Percentiles rank a stretch among this genome's conserved stretches.
Conservation (phyloP, 2,888 invertebrate genomes). For the Phaonia tiefii region DNA sequence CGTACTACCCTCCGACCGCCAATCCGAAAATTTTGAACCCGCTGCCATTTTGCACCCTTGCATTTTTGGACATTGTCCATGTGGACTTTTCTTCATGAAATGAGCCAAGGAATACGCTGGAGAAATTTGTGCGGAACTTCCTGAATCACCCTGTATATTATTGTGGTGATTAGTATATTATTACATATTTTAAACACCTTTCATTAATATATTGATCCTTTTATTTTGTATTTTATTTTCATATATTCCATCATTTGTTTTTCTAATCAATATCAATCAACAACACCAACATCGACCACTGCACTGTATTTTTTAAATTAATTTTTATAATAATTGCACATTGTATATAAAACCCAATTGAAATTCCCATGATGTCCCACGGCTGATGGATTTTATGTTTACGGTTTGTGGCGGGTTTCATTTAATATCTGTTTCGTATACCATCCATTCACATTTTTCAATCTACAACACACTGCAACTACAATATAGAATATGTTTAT, state of each 20-base stretch:
- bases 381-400: conserved; percentile 18
- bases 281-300: conserved; percentile 25
- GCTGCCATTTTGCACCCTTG: no score
- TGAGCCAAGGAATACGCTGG: no score
- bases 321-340: conserved; percentile 21
- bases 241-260: conserved; percentile 14
- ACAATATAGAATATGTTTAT: conserved; percentile 78
- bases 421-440: conserved; percentile 41
- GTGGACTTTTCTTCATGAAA: no score
- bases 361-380: conserved; percentile 10
- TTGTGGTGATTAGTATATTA: no score
- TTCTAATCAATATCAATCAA: conserved; percentile 8
- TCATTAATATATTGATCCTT: not conserved
- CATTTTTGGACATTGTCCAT: no score
- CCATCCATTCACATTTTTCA: conserved; percentile 39
- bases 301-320: conserved; percentile 24
- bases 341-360: conserved; percentile 6
- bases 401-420: conserved; percentile 31
- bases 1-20: no score
- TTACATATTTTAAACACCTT: no score
- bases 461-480: conserved; percentile 34
- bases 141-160: no score
- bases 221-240: conserved; percentile 7
- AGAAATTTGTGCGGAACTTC: no score
- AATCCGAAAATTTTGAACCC: no score